Evolutionary conservation across 2,888 invertebrate species (phyloP), one percentile per base, ranked within the genome.

Genomic region (Atethmia centrago): DNA sequence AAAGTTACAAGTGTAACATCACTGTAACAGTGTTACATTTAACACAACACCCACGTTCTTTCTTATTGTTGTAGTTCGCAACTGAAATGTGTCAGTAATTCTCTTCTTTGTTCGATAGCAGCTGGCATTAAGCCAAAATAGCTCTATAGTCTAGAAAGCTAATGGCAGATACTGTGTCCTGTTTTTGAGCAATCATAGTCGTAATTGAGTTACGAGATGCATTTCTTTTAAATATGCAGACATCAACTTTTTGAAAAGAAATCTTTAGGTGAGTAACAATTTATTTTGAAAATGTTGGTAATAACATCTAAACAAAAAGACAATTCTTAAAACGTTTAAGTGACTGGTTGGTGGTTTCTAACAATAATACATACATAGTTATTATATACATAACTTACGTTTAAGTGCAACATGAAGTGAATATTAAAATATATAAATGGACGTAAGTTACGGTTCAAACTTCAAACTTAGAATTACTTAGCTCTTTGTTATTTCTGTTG

Each of bases 1-100:
- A 55, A 77, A 58, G 61, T 74, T 78, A 84, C 79, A 83, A 82
- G 74, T 82, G 80, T 79, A 76, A 82, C 77, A 77, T 76, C 59
- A 77, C 53, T 71, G 73, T 74, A 56, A 78, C 66, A 74, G 51
- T 68, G 70, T 73, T 69, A 78, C 36, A 74, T 72, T 85, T 72
- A 63, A 80, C 58, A 79, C 47, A 73, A 71, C 79, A 73, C 85
- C 85, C 71, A 82, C 84, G 70, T 69, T 67, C 31, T 12, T 69
- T 79, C 66, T 71, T 71, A 82, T 83, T 86, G 75, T 82, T 80
- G 40, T 58, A 61, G 25, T 76, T 71, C 71, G 58, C 16, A 66
- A 63, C 74, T 66, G 71, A 80, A 81, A 78, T 79, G 25, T 65
- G 74, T 67, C 67, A 28, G 61, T 47, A 45, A 79, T 82, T 67